Evolutionary conservation across 2,113 vertebrate species (phyloP).

Genomic region (Gymnobelideus leadbeateri): DNA sequence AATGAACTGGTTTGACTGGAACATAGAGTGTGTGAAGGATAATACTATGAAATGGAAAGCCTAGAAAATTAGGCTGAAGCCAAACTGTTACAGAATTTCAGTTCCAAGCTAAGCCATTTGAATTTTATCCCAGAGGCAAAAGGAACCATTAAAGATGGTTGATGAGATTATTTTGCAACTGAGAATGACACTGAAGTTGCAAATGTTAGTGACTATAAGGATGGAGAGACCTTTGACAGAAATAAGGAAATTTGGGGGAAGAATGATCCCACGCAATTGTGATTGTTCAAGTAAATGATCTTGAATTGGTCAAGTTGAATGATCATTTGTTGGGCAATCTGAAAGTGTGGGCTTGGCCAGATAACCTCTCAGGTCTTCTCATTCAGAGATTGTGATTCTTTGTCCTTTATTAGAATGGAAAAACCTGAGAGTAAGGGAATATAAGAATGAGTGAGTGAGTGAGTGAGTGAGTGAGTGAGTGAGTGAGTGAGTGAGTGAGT

Average conservation of each 20-base stretch:
- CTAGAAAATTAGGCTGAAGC: background rate
- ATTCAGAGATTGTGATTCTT: background rate
- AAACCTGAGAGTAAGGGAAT: background rate
- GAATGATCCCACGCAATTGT: background rate
- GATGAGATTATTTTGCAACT: background rate
- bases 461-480: background rate
- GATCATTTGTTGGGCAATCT: no score
- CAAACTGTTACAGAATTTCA: background rate
- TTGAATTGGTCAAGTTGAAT: background rate
- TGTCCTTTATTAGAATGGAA: background rate
- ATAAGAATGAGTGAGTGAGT: background rate
- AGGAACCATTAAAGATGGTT: background rate
- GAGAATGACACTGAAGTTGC: background rate
- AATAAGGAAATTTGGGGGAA: background rate
- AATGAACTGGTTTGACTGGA: constrained; percentile 20
- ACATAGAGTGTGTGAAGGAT: background rate
- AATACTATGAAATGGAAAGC: background rate
- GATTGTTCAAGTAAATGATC: no score
- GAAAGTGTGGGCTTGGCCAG: background rate
- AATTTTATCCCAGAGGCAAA: constrained; percentile 51
- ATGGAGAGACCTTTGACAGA: background rate
- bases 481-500: background rate
- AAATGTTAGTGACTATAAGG: background rate
- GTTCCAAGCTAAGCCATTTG: background rate
- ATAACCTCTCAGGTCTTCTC: background rate